phyloP scores from a whole-genome alignment of 2,113 vertebrate genomes.

The Tupaia chinensis region DNA sequence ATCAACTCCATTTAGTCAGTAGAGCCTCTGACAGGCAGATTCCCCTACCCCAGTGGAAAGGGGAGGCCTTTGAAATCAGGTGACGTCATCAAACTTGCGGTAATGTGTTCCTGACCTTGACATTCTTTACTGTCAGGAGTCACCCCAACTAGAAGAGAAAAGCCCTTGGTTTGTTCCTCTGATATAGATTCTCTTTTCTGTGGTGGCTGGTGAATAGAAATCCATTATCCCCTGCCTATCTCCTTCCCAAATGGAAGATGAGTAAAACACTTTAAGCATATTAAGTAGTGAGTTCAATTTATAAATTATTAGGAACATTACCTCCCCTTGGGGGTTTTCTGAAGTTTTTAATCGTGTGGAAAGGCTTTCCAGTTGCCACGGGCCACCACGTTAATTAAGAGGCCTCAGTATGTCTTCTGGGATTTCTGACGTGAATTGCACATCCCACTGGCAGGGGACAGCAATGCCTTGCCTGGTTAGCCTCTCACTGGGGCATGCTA shows the following conservation, averaged over 20 bases:
- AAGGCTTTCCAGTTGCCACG: constrained; percentile 74
- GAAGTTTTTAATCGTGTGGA: constrained; percentile 70
- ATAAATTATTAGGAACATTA: constrained; percentile 79
- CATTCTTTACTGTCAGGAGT: constrained; percentile 12
- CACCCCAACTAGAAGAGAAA: background rate
- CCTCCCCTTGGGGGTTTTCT: constrained; percentile 69
- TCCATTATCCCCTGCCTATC: constrained; percentile 55
- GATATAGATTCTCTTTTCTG: background rate
- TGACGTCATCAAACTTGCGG: background rate
- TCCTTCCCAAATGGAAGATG: constrained; percentile 44
- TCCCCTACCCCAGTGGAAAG: background rate
- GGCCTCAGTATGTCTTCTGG: constrained; percentile 42
- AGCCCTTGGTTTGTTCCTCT: background rate
- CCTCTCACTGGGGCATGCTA: background rate
- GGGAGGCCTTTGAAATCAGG: background rate
- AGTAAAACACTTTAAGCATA: constrained; percentile 62
- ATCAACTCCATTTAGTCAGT: background rate
- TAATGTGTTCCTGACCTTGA: constrained; percentile 1
- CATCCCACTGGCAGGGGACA: background rate
- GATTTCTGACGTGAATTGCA: background rate
- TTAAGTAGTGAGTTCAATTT: constrained; percentile 73
- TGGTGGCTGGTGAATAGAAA: constrained; percentile 5
- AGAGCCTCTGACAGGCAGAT: background rate
- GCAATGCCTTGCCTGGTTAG: background rate
- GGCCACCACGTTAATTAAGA: constrained; percentile 76